Evolutionary conservation across 2,888 invertebrate species (phyloP).

Genomic region (Thymelicus acteon): DNA sequence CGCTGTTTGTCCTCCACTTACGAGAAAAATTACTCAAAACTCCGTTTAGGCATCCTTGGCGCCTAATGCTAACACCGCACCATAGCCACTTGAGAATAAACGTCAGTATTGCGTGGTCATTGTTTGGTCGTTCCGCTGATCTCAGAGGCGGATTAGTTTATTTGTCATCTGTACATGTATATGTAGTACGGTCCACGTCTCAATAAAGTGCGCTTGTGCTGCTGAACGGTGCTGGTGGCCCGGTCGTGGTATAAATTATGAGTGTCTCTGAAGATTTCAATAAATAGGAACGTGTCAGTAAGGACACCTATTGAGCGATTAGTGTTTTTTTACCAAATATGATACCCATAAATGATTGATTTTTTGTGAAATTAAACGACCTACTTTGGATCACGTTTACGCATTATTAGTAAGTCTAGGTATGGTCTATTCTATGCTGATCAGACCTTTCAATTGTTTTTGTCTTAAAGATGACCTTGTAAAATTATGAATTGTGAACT

Average conservation of each 20-base stretch:
- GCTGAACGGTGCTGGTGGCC: slow-evolving; percentile 61
- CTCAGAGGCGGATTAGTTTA: slow-evolving; percentile 45
- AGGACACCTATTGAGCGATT: slow-evolving; percentile 56
- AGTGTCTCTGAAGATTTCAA: slow-evolving; percentile 53
- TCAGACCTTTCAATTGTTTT: too few relatives aligned
- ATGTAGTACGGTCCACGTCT: slow-evolving; percentile 56
- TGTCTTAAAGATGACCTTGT: not conserved
- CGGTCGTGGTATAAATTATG: slow-evolving; percentile 52
- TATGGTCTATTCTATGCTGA: too few relatives aligned
- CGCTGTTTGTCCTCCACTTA: slow-evolving; percentile 64
- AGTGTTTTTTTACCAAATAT: slow-evolving; percentile 45
- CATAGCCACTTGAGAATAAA: slow-evolving; percentile 36
- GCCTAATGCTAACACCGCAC: slow-evolving; percentile 32
- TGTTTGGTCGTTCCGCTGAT: slow-evolving; percentile 40
- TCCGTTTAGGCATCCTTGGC: slow-evolving; percentile 42
- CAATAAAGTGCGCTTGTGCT: slow-evolving; percentile 59
- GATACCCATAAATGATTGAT: slow-evolving; percentile 24
- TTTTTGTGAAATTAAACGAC: not conserved
- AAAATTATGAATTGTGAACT: slow-evolving; percentile 45
- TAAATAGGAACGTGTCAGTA: slow-evolving; percentile 61
- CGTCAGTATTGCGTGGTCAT: slow-evolving; percentile 35
- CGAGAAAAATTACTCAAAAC: slow-evolving; percentile 71
- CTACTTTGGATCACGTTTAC: too few relatives aligned
- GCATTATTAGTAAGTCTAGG: too few relatives aligned
- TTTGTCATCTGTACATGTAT: slow-evolving; percentile 51